Evolutionary conservation across 1,140 invertebrate species (phyloP).

Genomic region (Atta texana): DNA sequence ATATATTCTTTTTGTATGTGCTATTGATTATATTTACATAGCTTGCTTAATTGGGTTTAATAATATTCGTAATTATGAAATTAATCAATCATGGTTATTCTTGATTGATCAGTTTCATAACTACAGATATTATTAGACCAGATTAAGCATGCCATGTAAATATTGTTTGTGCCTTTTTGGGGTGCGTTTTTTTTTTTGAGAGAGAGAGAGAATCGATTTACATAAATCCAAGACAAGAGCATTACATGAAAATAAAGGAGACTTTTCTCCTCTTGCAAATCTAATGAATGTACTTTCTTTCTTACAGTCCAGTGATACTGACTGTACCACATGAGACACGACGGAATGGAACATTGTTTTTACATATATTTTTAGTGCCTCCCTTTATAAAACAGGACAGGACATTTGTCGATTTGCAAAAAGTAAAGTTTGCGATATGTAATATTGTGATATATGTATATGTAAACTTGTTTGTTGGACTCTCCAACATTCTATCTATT

Average conservation of each 20-base stretch:
- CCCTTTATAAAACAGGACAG: slow-evolving; percentile 83
- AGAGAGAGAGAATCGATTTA: background rate
- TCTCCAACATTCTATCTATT: background rate
- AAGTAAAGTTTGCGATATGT: slow-evolving; percentile 64
- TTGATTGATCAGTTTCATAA: too few relatives aligned
- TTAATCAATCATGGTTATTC: too few relatives aligned
- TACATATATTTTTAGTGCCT: slow-evolving; percentile 88
- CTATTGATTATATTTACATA: too few relatives aligned
- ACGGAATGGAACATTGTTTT: slow-evolving; percentile 92
- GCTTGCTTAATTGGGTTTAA: too few relatives aligned
- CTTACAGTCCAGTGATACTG: slow-evolving; percentile 88
- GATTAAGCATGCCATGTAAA: too few relatives aligned
- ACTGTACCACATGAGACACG: slow-evolving; percentile 90
- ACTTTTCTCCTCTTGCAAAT: background rate
- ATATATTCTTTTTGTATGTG: too few relatives aligned
- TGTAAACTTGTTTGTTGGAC: background rate
- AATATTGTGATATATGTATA: background rate
- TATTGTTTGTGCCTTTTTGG: too few relatives aligned
- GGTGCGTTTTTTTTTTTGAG: too few relatives aligned
- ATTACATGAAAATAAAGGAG: too few relatives aligned
- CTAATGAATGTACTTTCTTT: slow-evolving; percentile 36
- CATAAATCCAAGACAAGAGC: background rate
- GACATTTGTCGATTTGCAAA: slow-evolving; percentile 81
- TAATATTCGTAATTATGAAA: too few relatives aligned
- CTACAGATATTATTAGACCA: too few relatives aligned